A percentile compares a stretch with the other conserved stretches of the same genome.
These are phyloP conservation scores for Trachelus tabidus DNA, from an alignment of 2,888 invertebrate genomes.

Conservation along the genomic window DNA sequence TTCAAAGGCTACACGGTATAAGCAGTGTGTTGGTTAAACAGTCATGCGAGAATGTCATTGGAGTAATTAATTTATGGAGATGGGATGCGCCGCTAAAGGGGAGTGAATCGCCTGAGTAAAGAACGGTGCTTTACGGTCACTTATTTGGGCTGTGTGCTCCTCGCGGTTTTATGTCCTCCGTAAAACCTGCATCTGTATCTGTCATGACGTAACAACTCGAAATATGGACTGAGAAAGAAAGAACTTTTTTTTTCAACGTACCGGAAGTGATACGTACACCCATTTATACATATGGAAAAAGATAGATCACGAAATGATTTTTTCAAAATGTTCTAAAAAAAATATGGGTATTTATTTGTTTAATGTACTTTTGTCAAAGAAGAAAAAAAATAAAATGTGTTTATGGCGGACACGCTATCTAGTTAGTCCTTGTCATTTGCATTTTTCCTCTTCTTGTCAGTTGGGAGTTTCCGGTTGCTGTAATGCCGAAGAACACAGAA, in stretches of 20 bases:
- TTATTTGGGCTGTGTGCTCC: background rate
- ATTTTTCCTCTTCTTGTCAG: background rate
- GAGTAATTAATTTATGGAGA: slow-evolving; percentile 2
- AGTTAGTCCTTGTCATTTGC: background rate
- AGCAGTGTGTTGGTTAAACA: background rate
- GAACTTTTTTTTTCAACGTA: background rate
- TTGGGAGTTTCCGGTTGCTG: background rate
- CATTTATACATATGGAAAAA: background rate
- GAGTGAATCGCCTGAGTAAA: background rate
- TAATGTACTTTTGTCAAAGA: background rate
- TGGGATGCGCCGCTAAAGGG: background rate
- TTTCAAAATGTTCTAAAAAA: background rate
- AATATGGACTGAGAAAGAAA: background rate
- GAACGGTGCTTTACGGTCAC: background rate
- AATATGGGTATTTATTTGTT: background rate
- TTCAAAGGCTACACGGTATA: background rate
- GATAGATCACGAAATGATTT: background rate
- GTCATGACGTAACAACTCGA: background rate
- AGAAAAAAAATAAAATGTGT: background rate
- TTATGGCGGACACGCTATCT: background rate
- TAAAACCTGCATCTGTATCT: background rate
- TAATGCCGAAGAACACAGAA: background rate
- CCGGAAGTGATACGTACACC: background rate
- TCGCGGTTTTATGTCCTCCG: background rate
- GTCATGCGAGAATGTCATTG: background rate